A percentile compares a stretch with the other conserved stretches of the same genome.
Conservation (phyloP, 2,113 vertebrate genomes). For the Ophthalmolycus amberensis region DNA sequence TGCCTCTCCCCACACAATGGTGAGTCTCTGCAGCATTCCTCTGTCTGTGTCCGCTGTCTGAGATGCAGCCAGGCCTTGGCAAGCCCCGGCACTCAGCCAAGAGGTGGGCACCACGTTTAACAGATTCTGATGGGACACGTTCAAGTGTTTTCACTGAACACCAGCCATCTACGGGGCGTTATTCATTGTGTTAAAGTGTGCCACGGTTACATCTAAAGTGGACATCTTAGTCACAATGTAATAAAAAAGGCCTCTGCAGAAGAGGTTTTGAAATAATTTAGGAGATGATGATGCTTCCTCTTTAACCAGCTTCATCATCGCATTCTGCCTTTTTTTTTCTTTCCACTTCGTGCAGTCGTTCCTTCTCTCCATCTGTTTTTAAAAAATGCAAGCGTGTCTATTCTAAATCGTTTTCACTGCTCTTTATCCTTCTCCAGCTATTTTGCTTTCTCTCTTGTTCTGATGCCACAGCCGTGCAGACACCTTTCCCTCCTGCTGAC, state of each 20-base stretch:
- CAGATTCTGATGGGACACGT: constrained; percentile 24
- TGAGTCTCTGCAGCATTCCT: constrained; percentile 81
- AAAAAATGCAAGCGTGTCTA: constrained; percentile 58
- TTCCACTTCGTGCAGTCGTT: constrained; percentile 8
- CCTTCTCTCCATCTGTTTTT: constrained; percentile 40
- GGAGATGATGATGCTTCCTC: constrained; percentile 38
- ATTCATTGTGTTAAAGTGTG: neutral
- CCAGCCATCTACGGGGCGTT: neutral
- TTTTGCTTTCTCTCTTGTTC: constrained; percentile 70
- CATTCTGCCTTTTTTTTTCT: constrained; percentile 26
- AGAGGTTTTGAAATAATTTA: constrained; percentile 37
- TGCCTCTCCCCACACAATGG: constrained; percentile 79
- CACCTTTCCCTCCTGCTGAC: constrained; percentile 86
- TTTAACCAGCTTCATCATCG: constrained; percentile 59
- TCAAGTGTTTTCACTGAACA: constrained; percentile 22
- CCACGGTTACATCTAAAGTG: neutral
- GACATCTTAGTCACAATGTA: neutral
- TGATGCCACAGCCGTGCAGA: constrained; percentile 82
- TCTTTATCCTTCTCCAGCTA: constrained; percentile 65
- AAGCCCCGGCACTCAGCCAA: constrained; percentile 35
- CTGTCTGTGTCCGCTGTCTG: constrained; percentile 79
- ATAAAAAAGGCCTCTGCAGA: constrained; percentile 11
- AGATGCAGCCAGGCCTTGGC: constrained; percentile 65
- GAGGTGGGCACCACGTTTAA: constrained; percentile 39
- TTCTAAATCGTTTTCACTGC: constrained; percentile 56